Conservation (phyloP, 35 echinoderm and acorn worm genomes). For the Amphiura filiformis region DNA sequence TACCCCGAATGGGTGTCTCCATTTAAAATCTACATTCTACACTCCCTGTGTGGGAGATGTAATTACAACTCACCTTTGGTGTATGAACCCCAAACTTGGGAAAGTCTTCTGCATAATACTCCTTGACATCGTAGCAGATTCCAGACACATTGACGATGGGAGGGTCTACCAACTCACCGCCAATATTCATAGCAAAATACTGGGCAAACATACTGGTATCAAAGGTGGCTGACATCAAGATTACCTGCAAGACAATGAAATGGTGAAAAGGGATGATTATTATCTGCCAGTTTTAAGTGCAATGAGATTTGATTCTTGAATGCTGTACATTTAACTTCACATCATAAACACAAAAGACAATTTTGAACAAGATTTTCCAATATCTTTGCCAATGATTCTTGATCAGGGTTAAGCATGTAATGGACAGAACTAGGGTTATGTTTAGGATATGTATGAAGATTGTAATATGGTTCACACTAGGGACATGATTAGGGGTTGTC, state of each 20-base stretch:
- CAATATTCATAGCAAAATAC: slow-evolving; percentile 48
- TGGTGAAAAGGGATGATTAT: background rate
- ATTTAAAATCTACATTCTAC: too few relatives aligned
- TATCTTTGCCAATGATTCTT: too few relatives aligned
- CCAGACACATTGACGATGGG: slow-evolving; percentile 89
- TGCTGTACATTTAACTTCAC: too few relatives aligned
- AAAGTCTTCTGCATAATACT: slow-evolving; percentile 73
- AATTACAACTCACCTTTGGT: background rate
- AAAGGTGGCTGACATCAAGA: slow-evolving; percentile 94
- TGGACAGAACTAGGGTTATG: too few relatives aligned
- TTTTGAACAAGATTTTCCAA: too few relatives aligned
- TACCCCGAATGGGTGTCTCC: too few relatives aligned
- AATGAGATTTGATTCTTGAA: background rate
- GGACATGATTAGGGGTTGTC: too few relatives aligned
- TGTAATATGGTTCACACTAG: too few relatives aligned
- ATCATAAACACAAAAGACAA: too few relatives aligned
- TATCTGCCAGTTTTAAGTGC: background rate
- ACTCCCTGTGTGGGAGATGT: too few relatives aligned
- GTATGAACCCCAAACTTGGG: slow-evolving; percentile 25
- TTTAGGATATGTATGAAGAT: too few relatives aligned
- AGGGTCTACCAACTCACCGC: slow-evolving; percentile 62
- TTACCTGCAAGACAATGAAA: slow-evolving; percentile 53
- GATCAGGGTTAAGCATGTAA: too few relatives aligned
- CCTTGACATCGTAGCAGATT: slow-evolving; percentile 77
- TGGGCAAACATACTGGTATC: slow-evolving; percentile 84